A percentile compares a stretch with the other conserved stretches of the same genome.
phyloP scores from a whole-genome alignment of 2,888 invertebrate species.

The Apodemia hepburni region DNA sequence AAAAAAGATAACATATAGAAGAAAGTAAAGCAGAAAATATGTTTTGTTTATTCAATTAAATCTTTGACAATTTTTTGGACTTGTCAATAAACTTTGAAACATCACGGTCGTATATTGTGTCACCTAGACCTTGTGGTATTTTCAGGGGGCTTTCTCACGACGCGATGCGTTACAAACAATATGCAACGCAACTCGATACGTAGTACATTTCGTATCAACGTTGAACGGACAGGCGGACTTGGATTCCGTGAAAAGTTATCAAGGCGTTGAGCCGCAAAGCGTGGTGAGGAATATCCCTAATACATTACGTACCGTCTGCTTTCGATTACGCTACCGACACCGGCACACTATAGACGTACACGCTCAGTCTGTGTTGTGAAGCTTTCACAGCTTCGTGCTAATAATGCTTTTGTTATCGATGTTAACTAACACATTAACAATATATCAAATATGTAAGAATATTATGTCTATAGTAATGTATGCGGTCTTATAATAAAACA shows the following conservation, averaged over 20 bases:
- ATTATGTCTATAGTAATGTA: neutral
- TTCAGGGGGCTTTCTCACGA: constrained; percentile 42
- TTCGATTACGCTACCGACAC: constrained; percentile 20
- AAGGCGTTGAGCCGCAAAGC: constrained; percentile 39
- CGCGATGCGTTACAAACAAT: constrained; percentile 40
- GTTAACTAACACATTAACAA: constrained; percentile 17
- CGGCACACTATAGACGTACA: constrained; percentile 21
- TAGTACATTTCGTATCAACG: constrained; percentile 39
- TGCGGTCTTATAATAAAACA: too few species aligned
- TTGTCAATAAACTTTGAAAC: neutral
- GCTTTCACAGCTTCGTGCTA: constrained; percentile 22
- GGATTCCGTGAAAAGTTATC: constrained; percentile 33
- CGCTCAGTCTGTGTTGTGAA: constrained; percentile 29
- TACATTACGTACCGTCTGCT: constrained; percentile 37
- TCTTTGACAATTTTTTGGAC: neutral
- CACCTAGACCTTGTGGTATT: constrained; percentile 34
- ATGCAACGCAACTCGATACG: constrained; percentile 40
- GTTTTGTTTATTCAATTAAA: neutral
- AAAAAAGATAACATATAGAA: too few species aligned
- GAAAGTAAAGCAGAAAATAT: neutral
- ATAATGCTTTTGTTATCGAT: constrained; percentile 28
- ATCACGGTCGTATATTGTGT: constrained; percentile 18
- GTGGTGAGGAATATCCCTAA: constrained; percentile 39
- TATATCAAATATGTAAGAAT: neutral
- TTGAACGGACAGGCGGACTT: constrained; percentile 37